A percentile compares a stretch with the other conserved stretches of the same genome.
phyloP scores from a whole-genome alignment of 2,888 invertebrate species.

The Scrobipalpa costella region DNA sequence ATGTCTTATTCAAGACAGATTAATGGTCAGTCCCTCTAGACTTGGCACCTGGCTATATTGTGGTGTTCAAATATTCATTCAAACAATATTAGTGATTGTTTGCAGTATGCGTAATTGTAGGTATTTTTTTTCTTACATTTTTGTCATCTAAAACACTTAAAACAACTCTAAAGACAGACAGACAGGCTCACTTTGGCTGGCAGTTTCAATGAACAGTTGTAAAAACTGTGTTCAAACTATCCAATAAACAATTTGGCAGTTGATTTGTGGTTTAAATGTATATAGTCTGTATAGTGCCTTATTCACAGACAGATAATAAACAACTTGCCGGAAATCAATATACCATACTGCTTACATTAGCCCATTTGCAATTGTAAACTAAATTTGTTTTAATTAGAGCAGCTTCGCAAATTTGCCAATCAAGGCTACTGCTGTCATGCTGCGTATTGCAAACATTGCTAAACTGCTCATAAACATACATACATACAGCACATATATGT shows the following conservation, averaged over 20 bases:
- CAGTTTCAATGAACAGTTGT: too few species aligned
- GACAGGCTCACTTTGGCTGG: too few species aligned
- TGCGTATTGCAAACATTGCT: conserved; percentile 25
- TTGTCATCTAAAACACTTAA: too few species aligned
- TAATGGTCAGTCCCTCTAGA: not conserved
- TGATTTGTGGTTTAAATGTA: not conserved
- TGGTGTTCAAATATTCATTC: too few species aligned
- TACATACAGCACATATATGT: not conserved
- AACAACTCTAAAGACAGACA: too few species aligned
- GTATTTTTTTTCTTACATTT: not conserved
- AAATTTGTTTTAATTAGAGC: conserved; percentile 23
- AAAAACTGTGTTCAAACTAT: too few species aligned
- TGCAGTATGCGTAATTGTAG: not conserved
- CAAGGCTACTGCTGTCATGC: conserved; percentile 23
- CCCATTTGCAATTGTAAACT: not conserved
- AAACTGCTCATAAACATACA: conserved; percentile 13
- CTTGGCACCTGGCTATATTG: not conserved
- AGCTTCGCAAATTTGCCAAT: conserved; percentile 16
- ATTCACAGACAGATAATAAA: not conserved
- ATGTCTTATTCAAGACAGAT: not conserved
- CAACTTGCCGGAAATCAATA: not conserved
- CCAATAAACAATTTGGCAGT: not conserved
- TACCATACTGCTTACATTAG: conserved; percentile 7
- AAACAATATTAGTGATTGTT: not conserved
- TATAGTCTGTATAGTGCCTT: not conserved